Base-by-base conservation (phyloP, 2,888 invertebrate species). In the Dryadula phaetusa region DNA sequence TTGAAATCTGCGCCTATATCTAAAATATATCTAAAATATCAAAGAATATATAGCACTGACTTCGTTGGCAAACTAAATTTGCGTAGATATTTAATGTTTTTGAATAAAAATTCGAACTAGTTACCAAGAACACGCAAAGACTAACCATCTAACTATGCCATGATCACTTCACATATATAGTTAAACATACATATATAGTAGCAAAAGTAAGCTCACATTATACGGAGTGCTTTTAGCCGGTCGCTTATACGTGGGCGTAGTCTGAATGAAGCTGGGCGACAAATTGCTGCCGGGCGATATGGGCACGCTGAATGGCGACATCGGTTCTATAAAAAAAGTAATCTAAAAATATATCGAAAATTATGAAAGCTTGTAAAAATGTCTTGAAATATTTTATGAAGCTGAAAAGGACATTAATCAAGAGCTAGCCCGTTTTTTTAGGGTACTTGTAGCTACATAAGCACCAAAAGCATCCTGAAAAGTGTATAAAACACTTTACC, bases 151-250 rank as follows among this genome's bases (percentile, higher is more conserved):
- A n/a, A n/a, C n/a, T n/a, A n/a, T n/a, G n/a, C n/a, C n/a, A n/a
- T n/a, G n/a, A n/a, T n/a, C n/a, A n/a, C n/a, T n/a, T n/a, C 3
- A 18, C 10, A 16, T 54, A 20, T 18, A 20, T 18, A 42, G 5
- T 16, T 6, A 44, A 16, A 44, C 2, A 44, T 44, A 16, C 44
- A 22, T 1, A 37, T 28, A 28, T n/a, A 37, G 8, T 32, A 46
- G 42, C 34, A 52, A 37, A 54, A 34, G 25, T 47, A 32, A 44
- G 82, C 90, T 88, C 77, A 92, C 92, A 72, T 81, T 79, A 72
- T 81, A 92, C 1, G 92, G 92, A 5, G 92, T 92, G 70, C 92
- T 92, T 72, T 89, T 92, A 5, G 92, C 86, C 3, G 85, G 78
- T 54, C 92, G 81, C 75, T 90, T 92, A 78, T 83, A 89, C 1